Conservation (phyloP, 2,113 vertebrate species). For the Hydrochoerus hydrochaeris region DNA sequence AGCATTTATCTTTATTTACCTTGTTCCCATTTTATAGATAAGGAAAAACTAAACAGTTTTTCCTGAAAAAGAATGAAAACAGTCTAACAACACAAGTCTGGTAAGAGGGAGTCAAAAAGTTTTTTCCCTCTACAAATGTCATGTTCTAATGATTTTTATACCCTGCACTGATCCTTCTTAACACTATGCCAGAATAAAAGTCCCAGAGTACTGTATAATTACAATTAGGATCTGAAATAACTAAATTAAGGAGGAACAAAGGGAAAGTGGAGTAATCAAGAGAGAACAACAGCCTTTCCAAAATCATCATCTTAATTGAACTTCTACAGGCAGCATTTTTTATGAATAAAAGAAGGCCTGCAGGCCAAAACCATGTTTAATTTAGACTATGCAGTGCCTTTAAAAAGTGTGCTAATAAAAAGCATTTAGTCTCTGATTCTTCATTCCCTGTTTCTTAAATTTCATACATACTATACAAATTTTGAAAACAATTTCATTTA, state of each 20-base stretch:
- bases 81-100: background rate
- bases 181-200: background rate
- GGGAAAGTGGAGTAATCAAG: background rate
- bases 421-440: background rate
- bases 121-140: background rate
- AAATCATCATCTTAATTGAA: background rate
- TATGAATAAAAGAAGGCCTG: background rate
- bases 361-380: background rate
- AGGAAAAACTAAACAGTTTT: conserved; percentile 16
- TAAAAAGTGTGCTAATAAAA: conserved; percentile 1
- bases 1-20: background rate
- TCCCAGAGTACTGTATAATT: background rate
- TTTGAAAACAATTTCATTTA: conserved; percentile 44
- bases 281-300: background rate
- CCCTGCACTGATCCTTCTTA: background rate
- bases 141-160: background rate
- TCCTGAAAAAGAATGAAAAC: background rate
- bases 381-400: background rate
- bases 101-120: background rate
- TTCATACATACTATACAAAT: background rate
- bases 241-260: background rate
- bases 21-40: background rate
- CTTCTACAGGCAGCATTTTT: background rate
- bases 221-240: conserved; percentile 4
- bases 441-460: background rate